Evolutionary conservation across 1,140 invertebrate genomes (phyloP), one percentile per base, ranked within the genome.

Genomic region (Drosophila biarmipes): DNA sequence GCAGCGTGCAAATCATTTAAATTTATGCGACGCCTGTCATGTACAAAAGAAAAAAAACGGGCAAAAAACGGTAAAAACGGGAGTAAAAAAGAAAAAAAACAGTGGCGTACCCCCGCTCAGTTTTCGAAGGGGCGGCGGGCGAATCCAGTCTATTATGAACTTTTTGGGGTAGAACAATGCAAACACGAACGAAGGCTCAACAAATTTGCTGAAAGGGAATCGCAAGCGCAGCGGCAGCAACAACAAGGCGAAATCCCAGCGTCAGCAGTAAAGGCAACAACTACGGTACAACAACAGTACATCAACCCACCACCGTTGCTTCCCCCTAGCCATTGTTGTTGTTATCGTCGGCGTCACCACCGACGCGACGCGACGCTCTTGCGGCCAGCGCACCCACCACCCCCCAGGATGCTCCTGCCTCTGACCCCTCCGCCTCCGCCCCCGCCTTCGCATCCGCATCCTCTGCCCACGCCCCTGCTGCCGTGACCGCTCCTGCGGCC

Each of bases 201-300:
- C 82, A 87, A 87, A 87, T 89, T 87, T 87, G 67, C 71, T 82
- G 62, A 87, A 89, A 87, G 80, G 82, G 76, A 87, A 89, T 82
- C 79, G 73, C 84, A 73, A 87, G 68, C 66, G 68, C 66, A 73
- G 68, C 72, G 56, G 51, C 68, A 76, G 38, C 38, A 43, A 51
- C 66, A 78, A 71, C 63, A 64, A 76, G 66, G 66, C 56, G 64
- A 62, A 59, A 72, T 35, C 38, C 53, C 73, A 78, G 75, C 80
- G 72, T 79, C 78, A 86, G 67, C 77, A 71, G 62, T 61, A 67
- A 17, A 49, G 31, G 57, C 52, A 55, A 45, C 46, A 38, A 35
- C 55, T 52, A 40, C 40, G 54, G 53, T 52, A 45, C 40, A 57
- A 56, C 58, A 58, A 76, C 67, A 29, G 52, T 40, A 46, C 68